Evolutionary conservation across 2,797 vertebrate species (phyloP).

Genomic region (Rhinella marina): DNA sequence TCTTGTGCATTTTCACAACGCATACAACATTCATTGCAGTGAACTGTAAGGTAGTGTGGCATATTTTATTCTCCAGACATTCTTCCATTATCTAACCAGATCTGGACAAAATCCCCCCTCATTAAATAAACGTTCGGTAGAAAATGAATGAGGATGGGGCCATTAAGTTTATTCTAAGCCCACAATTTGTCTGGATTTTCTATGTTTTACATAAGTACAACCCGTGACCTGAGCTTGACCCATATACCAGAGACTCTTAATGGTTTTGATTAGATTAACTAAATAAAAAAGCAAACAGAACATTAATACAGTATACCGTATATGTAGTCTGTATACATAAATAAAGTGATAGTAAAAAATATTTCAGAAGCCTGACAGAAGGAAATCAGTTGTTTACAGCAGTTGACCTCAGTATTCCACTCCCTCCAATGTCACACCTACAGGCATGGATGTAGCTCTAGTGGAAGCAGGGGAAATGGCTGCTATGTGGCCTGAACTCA

Average conservation of each 20-base stretch:
- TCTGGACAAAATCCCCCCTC: slow-evolving; percentile 32
- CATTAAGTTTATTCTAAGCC: slow-evolving; percentile 34
- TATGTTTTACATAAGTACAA: slow-evolving; percentile 18
- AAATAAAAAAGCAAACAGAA: slow-evolving; percentile 13
- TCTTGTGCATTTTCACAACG: background rate
- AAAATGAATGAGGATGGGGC: slow-evolving; percentile 50
- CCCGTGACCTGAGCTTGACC: slow-evolving; percentile 24
- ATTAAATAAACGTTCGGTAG: slow-evolving; percentile 49
- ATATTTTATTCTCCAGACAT: slow-evolving; percentile 30
- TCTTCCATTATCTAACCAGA: slow-evolving; percentile 31
- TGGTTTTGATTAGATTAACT: background rate
- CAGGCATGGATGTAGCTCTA: no score
- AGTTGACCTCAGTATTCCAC: background rate
- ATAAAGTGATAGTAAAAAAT: background rate
- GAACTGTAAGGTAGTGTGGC: background rate
- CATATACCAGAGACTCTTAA: background rate
- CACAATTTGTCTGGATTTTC: slow-evolving; percentile 50
- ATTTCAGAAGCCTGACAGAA: background rate
- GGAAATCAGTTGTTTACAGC: no score
- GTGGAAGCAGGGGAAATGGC: no score
- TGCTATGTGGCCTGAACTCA: no score
- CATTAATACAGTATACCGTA: slow-evolving; percentile 2
- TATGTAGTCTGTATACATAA: background rate
- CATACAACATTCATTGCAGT: background rate
- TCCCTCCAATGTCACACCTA: background rate